Percentiles rank a stretch among this genome's conserved stretches.
These are phyloP conservation scores for Karalla daura DNA, from an alignment of 2,797 vertebrate species.

Conservation along the genomic window DNA sequence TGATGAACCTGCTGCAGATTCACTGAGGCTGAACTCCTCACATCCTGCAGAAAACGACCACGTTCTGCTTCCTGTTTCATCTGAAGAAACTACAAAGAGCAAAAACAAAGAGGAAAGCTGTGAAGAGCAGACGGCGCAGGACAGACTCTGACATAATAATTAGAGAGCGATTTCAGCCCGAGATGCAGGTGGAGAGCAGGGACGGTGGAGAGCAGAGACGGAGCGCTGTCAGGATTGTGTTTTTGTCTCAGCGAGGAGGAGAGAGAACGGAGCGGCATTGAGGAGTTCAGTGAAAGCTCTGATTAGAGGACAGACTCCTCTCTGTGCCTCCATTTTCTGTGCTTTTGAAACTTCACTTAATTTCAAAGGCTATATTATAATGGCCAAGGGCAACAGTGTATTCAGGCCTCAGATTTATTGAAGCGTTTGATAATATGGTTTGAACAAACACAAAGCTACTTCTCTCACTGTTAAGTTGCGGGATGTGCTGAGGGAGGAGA, in stretches of 20 bases:
- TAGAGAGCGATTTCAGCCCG: conserved; percentile 38
- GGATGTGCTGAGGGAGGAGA: conserved; percentile 31
- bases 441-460: conserved; percentile 60
- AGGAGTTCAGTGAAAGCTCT: conserved; percentile 59
- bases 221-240: conserved; percentile 62
- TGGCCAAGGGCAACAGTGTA: conserved; percentile 66
- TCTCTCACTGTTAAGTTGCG: conserved; percentile 48
- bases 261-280: conserved; percentile 59
- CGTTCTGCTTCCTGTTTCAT: too few species aligned
- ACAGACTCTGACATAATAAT: conserved; percentile 45
- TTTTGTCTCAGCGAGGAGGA: conserved; percentile 52
- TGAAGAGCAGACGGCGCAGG: conserved; percentile 19
- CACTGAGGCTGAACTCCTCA: too few species aligned
- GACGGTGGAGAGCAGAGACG: conserved; percentile 36
- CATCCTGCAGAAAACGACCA: too few species aligned
- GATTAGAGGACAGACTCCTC: conserved; percentile 66
- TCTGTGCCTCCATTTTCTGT: conserved; percentile 53
- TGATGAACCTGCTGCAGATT: too few species aligned
- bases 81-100: background rate
- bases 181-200: conserved; percentile 28
- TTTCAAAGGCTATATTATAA: conserved; percentile 68
- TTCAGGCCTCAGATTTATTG: conserved; percentile 65
- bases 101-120: background rate
- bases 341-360: conserved; percentile 65
- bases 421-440: conserved; percentile 56